Conservation (phyloP, 2,113 vertebrate species). For the Cyprinodon variegatus region DNA sequence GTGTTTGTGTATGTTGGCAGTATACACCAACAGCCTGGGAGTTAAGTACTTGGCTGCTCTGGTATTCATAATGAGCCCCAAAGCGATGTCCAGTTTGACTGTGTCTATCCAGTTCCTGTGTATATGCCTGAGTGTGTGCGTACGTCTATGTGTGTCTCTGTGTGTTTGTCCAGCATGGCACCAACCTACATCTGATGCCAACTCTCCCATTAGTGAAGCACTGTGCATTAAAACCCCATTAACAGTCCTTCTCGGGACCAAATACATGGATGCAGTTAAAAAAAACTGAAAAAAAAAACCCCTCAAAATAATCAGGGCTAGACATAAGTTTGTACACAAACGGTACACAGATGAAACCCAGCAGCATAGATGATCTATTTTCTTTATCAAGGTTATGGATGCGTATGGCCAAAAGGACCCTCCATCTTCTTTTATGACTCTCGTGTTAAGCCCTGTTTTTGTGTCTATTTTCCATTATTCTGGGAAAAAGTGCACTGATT, state of each 20-base stretch:
- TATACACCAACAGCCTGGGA: constrained; percentile 66
- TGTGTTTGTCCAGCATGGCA: constrained; percentile 51
- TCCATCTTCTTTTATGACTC: constrained; percentile 18
- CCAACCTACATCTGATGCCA: constrained; percentile 67
- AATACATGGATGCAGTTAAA: constrained; percentile 31
- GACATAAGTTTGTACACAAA: constrained; percentile 11
- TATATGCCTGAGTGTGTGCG: constrained; percentile 10
- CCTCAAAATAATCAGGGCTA: constrained; percentile 23
- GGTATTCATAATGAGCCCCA: constrained; percentile 76
- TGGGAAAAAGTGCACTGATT: neutral
- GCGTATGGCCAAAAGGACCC: constrained; percentile 41
- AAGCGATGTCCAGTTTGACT: constrained; percentile 70
- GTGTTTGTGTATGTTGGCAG: constrained; percentile 69
- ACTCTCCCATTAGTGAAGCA: constrained; percentile 69
- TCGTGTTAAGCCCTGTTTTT: neutral
- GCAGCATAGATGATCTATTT: constrained; percentile 22
- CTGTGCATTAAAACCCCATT: constrained; percentile 73
- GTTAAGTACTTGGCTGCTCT: constrained; percentile 76
- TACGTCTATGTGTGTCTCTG: constrained; percentile 12
- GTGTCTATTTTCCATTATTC: constrained; percentile 11
- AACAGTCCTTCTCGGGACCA: constrained; percentile 48
- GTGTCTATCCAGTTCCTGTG: constrained; percentile 41
- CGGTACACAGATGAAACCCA: constrained; percentile 3
- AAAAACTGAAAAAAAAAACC: neutral
- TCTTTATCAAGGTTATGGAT: constrained; percentile 51